phyloP scores from a whole-genome alignment of 64 coral and sea anemone species.

The Actinia equina region DNA sequence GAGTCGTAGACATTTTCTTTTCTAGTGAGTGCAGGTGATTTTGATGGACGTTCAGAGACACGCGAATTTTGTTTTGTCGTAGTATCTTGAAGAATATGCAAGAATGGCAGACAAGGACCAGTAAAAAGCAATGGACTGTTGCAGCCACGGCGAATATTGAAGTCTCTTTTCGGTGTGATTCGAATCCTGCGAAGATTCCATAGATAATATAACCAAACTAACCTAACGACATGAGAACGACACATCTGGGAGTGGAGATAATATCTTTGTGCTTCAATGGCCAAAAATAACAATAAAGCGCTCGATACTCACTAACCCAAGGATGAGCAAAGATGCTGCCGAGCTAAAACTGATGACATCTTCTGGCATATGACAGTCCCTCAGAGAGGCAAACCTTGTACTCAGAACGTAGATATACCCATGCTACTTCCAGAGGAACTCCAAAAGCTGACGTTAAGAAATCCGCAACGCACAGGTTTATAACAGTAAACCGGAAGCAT shows the following conservation, averaged over 20 bases:
- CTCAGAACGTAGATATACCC: neutral
- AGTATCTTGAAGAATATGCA: neutral
- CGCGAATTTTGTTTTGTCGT: neutral
- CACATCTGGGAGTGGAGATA: neutral
- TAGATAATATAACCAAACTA: neutral
- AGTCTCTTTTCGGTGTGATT: neutral
- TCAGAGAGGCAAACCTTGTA: neutral
- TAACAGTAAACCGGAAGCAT: neutral
- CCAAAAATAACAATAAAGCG: slow-evolving; percentile 3
- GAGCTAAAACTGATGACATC: neutral
- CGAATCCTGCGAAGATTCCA: neutral
- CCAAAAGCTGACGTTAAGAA: neutral
- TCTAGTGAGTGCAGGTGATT: neutral
- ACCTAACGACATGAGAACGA: neutral
- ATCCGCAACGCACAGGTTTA: neutral
- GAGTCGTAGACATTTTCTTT: neutral
- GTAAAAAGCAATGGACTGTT: neutral
- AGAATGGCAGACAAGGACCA: neutral
- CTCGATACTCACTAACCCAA: neutral
- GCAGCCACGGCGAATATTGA: neutral
- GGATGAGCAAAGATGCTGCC: neutral
- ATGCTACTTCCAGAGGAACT: neutral
- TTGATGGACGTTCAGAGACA: neutral
- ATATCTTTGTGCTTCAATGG: slow-evolving; percentile 9
- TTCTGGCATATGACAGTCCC: neutral